A percentile compares a stretch with the other conserved stretches of the same genome.
phyloP scores from a whole-genome alignment of 2,797 vertebrate species.

The Emydoidea blandingii region DNA sequence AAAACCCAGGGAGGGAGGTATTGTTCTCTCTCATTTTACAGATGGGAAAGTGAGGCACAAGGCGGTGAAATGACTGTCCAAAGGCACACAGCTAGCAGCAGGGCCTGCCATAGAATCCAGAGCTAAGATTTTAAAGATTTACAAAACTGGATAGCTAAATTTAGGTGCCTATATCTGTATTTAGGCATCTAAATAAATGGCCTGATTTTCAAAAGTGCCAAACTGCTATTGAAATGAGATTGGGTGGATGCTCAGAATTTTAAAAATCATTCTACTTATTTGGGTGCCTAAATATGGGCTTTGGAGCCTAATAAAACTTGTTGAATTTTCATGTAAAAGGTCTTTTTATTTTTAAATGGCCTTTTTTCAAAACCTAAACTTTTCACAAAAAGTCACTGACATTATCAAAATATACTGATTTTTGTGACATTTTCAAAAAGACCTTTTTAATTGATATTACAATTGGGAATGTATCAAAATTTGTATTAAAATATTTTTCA shows the following conservation, averaged over 20 bases:
- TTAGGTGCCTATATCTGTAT: background rate
- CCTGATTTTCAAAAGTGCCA: background rate
- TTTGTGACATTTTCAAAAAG: background rate
- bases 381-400: background rate
- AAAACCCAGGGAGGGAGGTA: background rate
- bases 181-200: background rate
- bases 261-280: background rate
- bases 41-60: rapidly evolving
- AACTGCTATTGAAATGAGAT: background rate
- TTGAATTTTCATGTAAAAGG: background rate
- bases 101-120: no score
- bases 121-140: background rate
- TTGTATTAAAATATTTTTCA: background rate
- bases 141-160: background rate
- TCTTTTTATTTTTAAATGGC: background rate
- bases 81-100: background rate
- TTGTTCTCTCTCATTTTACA: rapidly evolving
- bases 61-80: rapidly evolving
- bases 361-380: background rate
- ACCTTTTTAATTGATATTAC: background rate
- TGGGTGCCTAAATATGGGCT: background rate
- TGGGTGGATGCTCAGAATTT: background rate
- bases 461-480: background rate
- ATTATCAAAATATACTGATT: background rate
- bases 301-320: background rate